Conservation (phyloP, 2,888 invertebrate genomes). For the Campoplex nolae region DNA sequence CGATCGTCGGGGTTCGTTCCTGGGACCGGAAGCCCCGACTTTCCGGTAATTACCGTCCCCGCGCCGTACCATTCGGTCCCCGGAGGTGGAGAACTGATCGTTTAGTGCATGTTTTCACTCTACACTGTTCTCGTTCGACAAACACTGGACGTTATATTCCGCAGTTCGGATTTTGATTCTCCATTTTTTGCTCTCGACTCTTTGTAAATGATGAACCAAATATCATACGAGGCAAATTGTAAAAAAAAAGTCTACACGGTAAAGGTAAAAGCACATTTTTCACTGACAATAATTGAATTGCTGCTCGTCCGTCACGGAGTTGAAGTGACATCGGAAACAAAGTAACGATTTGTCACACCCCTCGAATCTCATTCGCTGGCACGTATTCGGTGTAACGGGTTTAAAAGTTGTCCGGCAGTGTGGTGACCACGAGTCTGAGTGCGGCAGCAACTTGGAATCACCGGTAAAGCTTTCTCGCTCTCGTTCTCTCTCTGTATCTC, state of each 20-base stretch:
- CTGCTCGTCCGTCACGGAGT: conserved; percentile 12
- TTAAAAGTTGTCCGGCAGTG: conserved; percentile 58
- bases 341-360: conserved; percentile 27
- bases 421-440: conserved; percentile 32
- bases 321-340: conserved; percentile 14
- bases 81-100: conserved; percentile 58
- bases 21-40: conserved; percentile 65
- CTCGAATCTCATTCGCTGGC: conserved; percentile 27
- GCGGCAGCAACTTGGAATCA: conserved; percentile 32
- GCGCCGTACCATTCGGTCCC: conserved; percentile 38
- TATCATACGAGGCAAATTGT: conserved; percentile 24
- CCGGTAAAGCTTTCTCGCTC: neutral
- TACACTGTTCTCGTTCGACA: conserved; percentile 21
- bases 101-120: conserved; percentile 55
- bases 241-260: neutral
- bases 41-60: conserved; percentile 66
- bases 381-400: neutral
- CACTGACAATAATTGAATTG: neutral
- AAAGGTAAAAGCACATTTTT: conserved; percentile 7
- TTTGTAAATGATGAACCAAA: conserved; percentile 12
- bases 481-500: no score
- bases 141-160: conserved; percentile 24
- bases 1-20: conserved; percentile 48
- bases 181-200: conserved; percentile 18
- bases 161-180: conserved; percentile 47